Conservation (phyloP, 2,888 invertebrate genomes). For the Epirrhoe alternata region DNA sequence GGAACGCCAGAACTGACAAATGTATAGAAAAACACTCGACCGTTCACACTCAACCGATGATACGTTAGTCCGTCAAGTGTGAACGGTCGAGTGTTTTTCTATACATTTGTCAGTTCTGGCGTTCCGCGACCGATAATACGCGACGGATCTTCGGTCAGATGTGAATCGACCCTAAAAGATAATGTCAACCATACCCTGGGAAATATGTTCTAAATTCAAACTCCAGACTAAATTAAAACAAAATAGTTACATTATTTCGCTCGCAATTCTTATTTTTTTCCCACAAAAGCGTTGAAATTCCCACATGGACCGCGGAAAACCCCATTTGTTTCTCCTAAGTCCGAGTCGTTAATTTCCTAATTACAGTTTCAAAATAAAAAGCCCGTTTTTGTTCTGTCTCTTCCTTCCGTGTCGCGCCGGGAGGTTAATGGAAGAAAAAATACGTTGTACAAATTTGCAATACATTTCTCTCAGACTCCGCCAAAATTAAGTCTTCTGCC, state of each 20-base stretch:
- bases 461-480: slow-evolving; percentile 68
- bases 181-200: too few relatives aligned
- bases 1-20: too few relatives aligned
- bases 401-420: slow-evolving; percentile 68
- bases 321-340: slow-evolving; percentile 75
- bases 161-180: too few relatives aligned
- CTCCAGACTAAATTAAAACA: slow-evolving; percentile 32
- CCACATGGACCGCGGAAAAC: slow-evolving; percentile 67
- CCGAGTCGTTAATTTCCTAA: slow-evolving; percentile 82
- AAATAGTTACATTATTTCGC: slow-evolving; percentile 38
- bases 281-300: slow-evolving; percentile 61
- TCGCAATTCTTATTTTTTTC: slow-evolving; percentile 60
- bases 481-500: slow-evolving; percentile 76
- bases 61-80: too few relatives aligned
- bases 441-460: slow-evolving; percentile 84
- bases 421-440: slow-evolving; percentile 83
- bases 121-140: too few relatives aligned
- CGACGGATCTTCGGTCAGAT: too few relatives aligned
- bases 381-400: slow-evolving; percentile 71
- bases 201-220: slow-evolving; percentile 19
- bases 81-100: too few relatives aligned
- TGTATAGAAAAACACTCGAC: too few relatives aligned
- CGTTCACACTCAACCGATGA: too few relatives aligned
- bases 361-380: slow-evolving; percentile 79
- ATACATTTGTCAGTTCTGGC: too few relatives aligned